These are phyloP conservation scores for Leptura quadrifasciata DNA, from an alignment of 2,888 invertebrate species.

Conservation along the genomic window DNA sequence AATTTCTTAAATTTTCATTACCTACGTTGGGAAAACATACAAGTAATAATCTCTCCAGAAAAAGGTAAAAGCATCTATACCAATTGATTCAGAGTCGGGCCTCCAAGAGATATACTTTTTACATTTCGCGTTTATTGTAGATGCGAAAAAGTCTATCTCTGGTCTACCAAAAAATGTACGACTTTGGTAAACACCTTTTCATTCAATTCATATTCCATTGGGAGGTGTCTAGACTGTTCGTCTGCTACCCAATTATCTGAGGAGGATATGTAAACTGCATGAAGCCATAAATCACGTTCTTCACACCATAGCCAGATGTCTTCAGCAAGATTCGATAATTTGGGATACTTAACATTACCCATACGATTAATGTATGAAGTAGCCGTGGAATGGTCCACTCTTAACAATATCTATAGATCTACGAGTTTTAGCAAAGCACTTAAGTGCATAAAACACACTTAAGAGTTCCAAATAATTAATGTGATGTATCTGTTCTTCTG, in stretches of 20 bases:
- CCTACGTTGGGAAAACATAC: conserved; percentile 53
- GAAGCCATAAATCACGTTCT: conserved; percentile 27
- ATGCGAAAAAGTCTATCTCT: conserved; percentile 61
- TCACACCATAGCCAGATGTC: conserved; percentile 10
- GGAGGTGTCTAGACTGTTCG: conserved; percentile 32
- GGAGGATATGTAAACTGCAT: conserved; percentile 33
- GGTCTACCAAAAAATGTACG: conserved; percentile 36
- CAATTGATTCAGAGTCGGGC: too few species aligned
- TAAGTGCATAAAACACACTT: background rate
- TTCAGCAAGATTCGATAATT: background rate
- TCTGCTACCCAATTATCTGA: conserved; percentile 38
- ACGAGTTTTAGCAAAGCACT: background rate
- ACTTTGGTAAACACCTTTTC: conserved; percentile 34
- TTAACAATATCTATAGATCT: background rate
- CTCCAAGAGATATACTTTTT: too few species aligned
- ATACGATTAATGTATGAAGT: background rate
- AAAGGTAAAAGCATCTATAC: too few species aligned
- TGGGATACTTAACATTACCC: background rate
- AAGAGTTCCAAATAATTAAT: background rate
- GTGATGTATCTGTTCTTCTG: background rate
- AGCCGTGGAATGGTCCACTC: background rate
- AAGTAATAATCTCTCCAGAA: conserved; percentile 40
- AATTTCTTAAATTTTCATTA: too few species aligned
- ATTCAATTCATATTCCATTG: conserved; percentile 45
- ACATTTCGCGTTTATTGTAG: conserved; percentile 58